A percentile compares a stretch with the other conserved stretches of the same genome.
These are phyloP conservation scores for Neogobius melanostomus DNA, from an alignment of 2,113 vertebrate genomes.

Conservation along the genomic window DNA sequence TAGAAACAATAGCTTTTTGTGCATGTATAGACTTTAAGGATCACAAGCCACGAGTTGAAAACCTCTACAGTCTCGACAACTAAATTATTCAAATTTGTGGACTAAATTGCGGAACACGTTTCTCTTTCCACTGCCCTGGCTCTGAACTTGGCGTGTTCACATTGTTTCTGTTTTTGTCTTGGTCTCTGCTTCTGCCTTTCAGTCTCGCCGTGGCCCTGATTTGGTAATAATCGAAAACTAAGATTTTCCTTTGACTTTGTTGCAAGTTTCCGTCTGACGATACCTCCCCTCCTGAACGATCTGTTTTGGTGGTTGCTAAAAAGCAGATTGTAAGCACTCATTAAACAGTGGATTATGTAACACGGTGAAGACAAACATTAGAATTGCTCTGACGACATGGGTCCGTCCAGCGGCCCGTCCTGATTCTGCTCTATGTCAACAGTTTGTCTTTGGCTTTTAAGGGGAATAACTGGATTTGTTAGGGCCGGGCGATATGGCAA, in stretches of 20 bases:
- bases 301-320: constrained; percentile 3
- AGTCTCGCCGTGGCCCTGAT: not conserved
- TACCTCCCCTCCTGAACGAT: not conserved
- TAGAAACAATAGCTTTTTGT: too few species aligned
- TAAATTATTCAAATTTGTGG: too few species aligned
- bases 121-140: constrained; percentile 9
- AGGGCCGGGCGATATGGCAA: too few species aligned
- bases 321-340: constrained; percentile 2
- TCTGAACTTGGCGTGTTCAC: constrained; percentile 19
- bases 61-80: too few species aligned
- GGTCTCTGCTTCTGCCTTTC: not conserved
- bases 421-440: constrained; percentile 38
- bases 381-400: not conserved
- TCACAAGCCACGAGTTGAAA: too few species aligned
- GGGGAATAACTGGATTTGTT: not conserved
- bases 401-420: constrained; percentile 42
- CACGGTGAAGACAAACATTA: constrained; percentile 1
- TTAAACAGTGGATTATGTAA: constrained; percentile 2
- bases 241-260: not conserved
- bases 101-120: too few species aligned
- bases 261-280: not conserved
- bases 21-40: too few species aligned
- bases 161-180: not conserved
- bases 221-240: not conserved
- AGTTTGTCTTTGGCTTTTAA: constrained; percentile 15